Evolutionary conservation across 2,797 vertebrate genomes (phyloP), one percentile per base, ranked within the genome.

Genomic region (Sphenodon punctatus): DNA sequence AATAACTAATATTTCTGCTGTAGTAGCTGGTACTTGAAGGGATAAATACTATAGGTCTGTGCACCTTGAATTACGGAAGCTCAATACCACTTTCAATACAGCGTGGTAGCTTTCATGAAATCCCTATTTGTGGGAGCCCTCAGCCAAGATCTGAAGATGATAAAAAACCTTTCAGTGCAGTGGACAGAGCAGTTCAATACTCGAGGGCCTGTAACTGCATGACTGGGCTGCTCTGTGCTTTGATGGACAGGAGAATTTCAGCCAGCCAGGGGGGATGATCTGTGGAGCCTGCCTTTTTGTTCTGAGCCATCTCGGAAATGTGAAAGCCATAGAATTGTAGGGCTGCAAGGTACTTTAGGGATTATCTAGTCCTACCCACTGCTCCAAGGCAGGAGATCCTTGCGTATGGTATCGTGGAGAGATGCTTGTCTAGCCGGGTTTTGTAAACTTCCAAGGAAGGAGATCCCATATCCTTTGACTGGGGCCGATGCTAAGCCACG

Each of bases 31-130:
- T 51, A 32, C 43, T 67, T 22, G 19, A 23, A 32, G 67, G 19
- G 38, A 10, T 68, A 27, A 17, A n/a, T 46, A 46, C 48, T n/a
- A n/a, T n/a, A n/a, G n/a, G 74, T 20, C n/a, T 53, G n/a, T 39
- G 17, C 43, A 20, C 27, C 53, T 74, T 46, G 56, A 39, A 5
- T 59, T 53, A 4, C 0, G 0, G 2, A 60, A n/a, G 16, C 46
- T 64, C 16, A 19, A 2, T 22, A 56, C 30, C 27, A 27, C 36
- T 72, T 49, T 59, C 22, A 7, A n/a, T 12, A 15, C 27, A 10
- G 49, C 53, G n/a, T 30, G 56, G 61, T 43, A 11, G 30, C 25
- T 86, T 66, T 61, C 48, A 10, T 51, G 43, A 76, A 88, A 41
- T 72, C 27, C 8, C 8, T 59, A 3, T 55, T 11, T 27, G 48